These are phyloP conservation scores for Penelope pileata DNA, from an alignment of 2,113 vertebrate genomes.

Conservation along the genomic window DNA sequence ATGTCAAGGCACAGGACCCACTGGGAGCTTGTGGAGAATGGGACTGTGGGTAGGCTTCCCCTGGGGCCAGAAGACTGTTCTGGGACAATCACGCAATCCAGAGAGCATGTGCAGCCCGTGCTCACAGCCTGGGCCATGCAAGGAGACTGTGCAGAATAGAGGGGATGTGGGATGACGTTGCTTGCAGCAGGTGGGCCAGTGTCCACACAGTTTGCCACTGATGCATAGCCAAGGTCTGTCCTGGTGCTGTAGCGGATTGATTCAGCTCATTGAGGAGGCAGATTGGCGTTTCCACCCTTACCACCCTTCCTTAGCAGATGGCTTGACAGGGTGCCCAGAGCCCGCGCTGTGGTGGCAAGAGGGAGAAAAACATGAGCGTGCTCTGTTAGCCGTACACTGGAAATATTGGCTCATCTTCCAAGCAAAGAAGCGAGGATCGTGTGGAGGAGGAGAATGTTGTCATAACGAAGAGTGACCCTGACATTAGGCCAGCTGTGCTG, in stretches of 20 bases:
- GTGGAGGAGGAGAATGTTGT: not conserved
- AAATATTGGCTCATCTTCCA: not conserved
- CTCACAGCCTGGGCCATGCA: not conserved
- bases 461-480: not conserved
- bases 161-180: not conserved
- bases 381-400: slow-evolving; percentile 2
- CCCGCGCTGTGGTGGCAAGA: not conserved
- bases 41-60: not conserved
- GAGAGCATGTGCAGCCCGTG: not conserved
- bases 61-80: not conserved
- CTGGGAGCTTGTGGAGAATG: not conserved
- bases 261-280: not conserved
- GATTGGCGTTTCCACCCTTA: not conserved
- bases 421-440: not conserved
- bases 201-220: not conserved
- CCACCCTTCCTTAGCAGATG: not conserved
- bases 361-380: not conserved
- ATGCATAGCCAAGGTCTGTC: not conserved
- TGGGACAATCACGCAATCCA: not conserved
- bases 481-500: not conserved
- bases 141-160: not conserved
- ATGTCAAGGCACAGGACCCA: not conserved
- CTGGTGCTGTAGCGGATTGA: not conserved
- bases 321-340: not conserved
- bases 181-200: not conserved